Percentiles rank a stretch among this genome's conserved stretches.
Conservation (phyloP, 2,797 vertebrate genomes). For the Falco concolor region DNA sequence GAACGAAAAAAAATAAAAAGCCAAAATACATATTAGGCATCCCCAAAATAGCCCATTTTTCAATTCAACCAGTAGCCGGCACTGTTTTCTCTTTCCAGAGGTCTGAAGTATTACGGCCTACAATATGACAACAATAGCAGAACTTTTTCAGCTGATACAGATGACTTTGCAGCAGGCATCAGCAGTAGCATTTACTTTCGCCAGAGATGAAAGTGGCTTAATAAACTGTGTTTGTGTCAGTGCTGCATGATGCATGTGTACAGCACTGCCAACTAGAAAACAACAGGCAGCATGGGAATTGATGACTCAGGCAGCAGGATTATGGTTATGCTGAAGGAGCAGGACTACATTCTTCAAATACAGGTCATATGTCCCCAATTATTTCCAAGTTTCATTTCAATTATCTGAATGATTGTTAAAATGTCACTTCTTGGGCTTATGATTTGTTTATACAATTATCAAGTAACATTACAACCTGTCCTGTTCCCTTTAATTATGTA, state of each 20-base stretch:
- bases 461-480: neutral
- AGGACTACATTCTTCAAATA: neutral
- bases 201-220: conserved; percentile 13
- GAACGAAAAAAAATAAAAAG: neutral
- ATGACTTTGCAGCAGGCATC: conserved; percentile 17
- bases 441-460: neutral
- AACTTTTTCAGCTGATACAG: conserved; percentile 9
- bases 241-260: neutral
- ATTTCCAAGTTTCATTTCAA: neutral
- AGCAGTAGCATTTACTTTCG: conserved; percentile 8
- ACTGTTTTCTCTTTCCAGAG: neutral
- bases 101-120: neutral
- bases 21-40: neutral
- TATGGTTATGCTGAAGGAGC: neutral
- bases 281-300: neutral
- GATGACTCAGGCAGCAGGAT: neutral
- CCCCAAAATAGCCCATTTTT: neutral
- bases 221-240: conserved; percentile 5
- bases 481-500: neutral
- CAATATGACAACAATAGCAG: neutral
- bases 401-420: neutral
- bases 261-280: neutral
- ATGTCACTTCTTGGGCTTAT: neutral
- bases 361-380: neutral
- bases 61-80: neutral